Evolutionary conservation across 2,888 invertebrate species (phyloP).

Genomic region (Flexamia atlantica): DNA sequence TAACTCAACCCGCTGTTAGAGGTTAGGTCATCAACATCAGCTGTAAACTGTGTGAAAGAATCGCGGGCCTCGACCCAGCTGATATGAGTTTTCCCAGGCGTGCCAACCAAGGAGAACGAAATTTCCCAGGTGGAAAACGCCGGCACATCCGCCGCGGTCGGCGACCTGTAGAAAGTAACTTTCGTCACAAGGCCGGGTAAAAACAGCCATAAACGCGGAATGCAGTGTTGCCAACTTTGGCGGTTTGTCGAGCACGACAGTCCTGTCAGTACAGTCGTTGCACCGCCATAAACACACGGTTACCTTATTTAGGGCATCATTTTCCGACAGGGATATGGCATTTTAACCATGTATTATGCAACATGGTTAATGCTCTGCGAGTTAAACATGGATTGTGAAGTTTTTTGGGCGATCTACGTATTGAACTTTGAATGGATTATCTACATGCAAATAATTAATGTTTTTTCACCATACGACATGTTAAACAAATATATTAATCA

Average conservation of each 20-base stretch:
- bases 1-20: conserved; percentile 20
- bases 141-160: conserved; percentile 41
- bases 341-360: background rate
- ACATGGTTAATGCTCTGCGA: too few relatives aligned
- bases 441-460: too few relatives aligned
- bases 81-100: conserved; percentile 17
- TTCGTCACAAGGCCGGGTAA: conserved; percentile 54
- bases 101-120: conserved; percentile 8
- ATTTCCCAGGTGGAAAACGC: conserved; percentile 19
- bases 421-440: too few relatives aligned
- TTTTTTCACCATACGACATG: too few relatives aligned
- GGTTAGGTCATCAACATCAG: conserved; percentile 35
- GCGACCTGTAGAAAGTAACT: conserved; percentile 47
- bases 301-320: background rate
- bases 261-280: background rate
- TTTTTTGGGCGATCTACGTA: too few relatives aligned
- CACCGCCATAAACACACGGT: conserved; percentile 8
- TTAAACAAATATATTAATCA: too few relatives aligned
- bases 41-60: conserved; percentile 26
- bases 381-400: too few relatives aligned
- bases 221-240: conserved; percentile 32
- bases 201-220: conserved; percentile 48
- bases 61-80: conserved; percentile 26
- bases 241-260: background rate
- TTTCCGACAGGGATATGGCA: background rate